These are phyloP conservation scores for Thaleichthys pacificus DNA, from an alignment of 2,797 vertebrate genomes.

Conservation along the genomic window DNA sequence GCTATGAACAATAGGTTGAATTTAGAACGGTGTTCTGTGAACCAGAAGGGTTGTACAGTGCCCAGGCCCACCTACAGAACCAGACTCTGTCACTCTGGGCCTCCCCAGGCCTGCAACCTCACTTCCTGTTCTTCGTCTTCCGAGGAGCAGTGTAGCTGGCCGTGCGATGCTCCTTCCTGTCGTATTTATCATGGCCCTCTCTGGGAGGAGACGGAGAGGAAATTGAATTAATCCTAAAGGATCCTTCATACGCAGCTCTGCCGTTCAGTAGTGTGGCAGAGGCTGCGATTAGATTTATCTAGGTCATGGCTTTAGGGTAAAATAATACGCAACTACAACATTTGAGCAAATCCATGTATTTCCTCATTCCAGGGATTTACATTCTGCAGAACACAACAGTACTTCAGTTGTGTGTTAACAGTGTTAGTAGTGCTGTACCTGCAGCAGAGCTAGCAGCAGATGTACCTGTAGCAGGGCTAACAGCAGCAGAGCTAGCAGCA, in stretches of 20 bases:
- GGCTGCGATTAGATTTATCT: conserved; percentile 46
- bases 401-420: not conserved
- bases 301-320: not conserved
- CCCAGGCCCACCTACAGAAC: not conserved
- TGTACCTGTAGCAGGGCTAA: no score
- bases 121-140: conserved; percentile 70
- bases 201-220: conserved; percentile 65
- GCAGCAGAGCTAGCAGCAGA: no score
- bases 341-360: not conserved
- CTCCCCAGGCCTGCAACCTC: conserved; percentile 29
- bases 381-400: not conserved
- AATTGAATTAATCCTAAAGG: conserved; percentile 65
- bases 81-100: no score
- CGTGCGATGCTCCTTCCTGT: conserved; percentile 87
- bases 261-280: conserved; percentile 62
- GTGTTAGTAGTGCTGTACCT: not conserved
- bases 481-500: no score
- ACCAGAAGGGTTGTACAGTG: not conserved
- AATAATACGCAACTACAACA: no score
- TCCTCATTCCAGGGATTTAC: conserved; percentile 26
- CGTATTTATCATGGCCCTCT: conserved; percentile 93
- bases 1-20: conserved; percentile 24
- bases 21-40: not conserved
- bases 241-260: conserved; percentile 66
- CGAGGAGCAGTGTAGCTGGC: conserved; percentile 76